A percentile compares a stretch with the other conserved stretches of the same genome.
These are phyloP conservation scores for Epirrhoe alternata DNA, from an alignment of 2,888 invertebrate genomes.

Conservation along the genomic window DNA sequence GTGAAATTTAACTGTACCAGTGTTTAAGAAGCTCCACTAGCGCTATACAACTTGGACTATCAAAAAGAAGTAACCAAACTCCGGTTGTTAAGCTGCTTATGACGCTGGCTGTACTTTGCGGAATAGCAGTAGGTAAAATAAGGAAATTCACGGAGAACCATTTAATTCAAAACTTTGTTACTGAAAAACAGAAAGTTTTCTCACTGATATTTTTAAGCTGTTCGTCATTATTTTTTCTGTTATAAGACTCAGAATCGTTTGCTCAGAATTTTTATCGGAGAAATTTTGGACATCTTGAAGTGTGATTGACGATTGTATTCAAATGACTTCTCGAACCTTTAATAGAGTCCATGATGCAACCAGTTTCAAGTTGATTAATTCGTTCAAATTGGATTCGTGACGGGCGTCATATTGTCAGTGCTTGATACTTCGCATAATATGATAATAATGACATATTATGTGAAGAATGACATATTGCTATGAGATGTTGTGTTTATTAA, in stretches of 20 bases:
- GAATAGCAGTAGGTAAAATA: constrained; percentile 10
- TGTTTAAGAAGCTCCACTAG: neutral
- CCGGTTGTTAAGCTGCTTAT: constrained; percentile 11
- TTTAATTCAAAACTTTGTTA: constrained; percentile 28
- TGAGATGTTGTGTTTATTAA: constrained; percentile 1
- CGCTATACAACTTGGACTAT: neutral
- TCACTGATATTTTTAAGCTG: constrained; percentile 4
- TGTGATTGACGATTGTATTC: constrained; percentile 50
- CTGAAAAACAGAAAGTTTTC: constrained; percentile 18
- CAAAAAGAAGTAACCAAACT: neutral
- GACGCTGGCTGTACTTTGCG: constrained; percentile 2
- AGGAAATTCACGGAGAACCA: constrained; percentile 16
- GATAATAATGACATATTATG: constrained; percentile 5
- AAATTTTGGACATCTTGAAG: constrained; percentile 15
- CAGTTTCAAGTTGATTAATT: constrained; percentile 25
- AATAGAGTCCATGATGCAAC: constrained; percentile 29
- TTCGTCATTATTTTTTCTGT: neutral
- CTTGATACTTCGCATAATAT: constrained; percentile 10
- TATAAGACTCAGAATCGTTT: constrained; percentile 17
- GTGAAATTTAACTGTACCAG: neutral
- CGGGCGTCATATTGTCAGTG: constrained; percentile 18
- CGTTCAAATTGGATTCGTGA: constrained; percentile 24
- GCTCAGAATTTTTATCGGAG: constrained; percentile 18
- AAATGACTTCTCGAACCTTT: constrained; percentile 43
- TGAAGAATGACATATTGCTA: neutral